A percentile compares a stretch with the other conserved stretches of the same genome.
Conservation (phyloP, 2,113 vertebrate genomes). For the Oryzias celebensis region DNA sequence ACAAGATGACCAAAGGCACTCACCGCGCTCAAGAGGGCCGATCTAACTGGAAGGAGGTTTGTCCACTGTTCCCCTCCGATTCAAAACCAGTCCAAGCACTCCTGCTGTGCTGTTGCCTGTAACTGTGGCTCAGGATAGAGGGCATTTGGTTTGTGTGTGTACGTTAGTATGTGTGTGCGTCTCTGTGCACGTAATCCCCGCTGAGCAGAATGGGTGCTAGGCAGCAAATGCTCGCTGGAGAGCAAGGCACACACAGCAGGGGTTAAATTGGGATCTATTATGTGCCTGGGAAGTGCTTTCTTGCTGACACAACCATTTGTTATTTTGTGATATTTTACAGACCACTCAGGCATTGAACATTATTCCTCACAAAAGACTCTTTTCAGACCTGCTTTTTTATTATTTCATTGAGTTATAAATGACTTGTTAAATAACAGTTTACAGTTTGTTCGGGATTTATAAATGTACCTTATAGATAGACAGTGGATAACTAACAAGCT, state of each 20-base stretch:
- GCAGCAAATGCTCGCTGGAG: constrained; percentile 64
- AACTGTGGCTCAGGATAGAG: constrained; percentile 29
- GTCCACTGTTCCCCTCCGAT: constrained; percentile 6
- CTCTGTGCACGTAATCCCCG: constrained; percentile 67
- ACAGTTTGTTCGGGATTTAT: no score
- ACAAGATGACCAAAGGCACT: constrained; percentile 50
- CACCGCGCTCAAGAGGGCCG: constrained; percentile 50
- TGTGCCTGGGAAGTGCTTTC: constrained; percentile 21
- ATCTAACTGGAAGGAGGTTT: constrained; percentile 27
- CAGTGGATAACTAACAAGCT: no score
- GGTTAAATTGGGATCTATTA: constrained; percentile 32
- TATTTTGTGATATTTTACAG: constrained; percentile 3
- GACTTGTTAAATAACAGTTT: no score
- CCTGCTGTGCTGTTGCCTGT: constrained; percentile 32
- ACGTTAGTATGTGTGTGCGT: constrained; percentile 20
- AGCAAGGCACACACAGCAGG: constrained; percentile 46
- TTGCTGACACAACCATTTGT: background rate
- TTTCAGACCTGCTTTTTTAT: background rate
- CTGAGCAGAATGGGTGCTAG: constrained; percentile 68
- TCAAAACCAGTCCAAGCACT: constrained; percentile 15
- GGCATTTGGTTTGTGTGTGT: constrained; percentile 32
- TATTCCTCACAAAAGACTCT: background rate
- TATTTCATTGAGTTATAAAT: no score
- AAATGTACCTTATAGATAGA: no score
- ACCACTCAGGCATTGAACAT: background rate